Evolutionary conservation across 1,140 invertebrate genomes (phyloP), one percentile per base, ranked within the genome.

Genomic region (Psilanteris sp.): DNA sequence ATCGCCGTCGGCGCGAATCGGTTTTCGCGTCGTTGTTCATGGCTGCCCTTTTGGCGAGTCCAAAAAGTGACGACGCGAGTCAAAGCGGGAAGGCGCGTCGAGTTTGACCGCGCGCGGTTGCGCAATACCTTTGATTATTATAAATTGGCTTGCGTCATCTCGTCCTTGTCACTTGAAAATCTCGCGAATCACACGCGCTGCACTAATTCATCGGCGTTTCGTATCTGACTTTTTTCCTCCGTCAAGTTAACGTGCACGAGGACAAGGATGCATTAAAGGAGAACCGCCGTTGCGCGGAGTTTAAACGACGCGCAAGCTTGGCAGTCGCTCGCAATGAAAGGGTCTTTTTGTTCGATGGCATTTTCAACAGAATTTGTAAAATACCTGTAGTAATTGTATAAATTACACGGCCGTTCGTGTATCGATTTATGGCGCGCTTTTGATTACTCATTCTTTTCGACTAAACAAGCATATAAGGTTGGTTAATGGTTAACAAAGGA

Each of bases 121-220:
- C 22, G 31, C 48, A 72, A 64, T 32, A 32, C 20, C 34, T 29
- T 55, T 39, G 46, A 54, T 71, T 22, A 34, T 32, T 31, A 31
- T 50, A 72, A 57, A 55, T 24, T 27, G 41, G 43, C 64, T 64
- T 57, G 57, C 70, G 59, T 64, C 50, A 74, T 48, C 13, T 24
- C 22, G 61, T 74, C 70, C 59, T 72, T 64, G 68, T 55, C 55
- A 64, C 48, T 50, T 50, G 43, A 27, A 57, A 29, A 61, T 43
- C 57, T 72, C 32, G 18, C 43, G 64, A 72, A 64, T 72, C 57
- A 72, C 41, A 72, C 41, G 39, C 43, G 22, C 32, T 34, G 43
- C 48, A 46, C 39, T 39, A 55, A 37, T 55, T 67, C 48, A 46
- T 37, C 50, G 43, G 24, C 29, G 27, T 52, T 44, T 52, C 39